Evolutionary conservation across 2,113 vertebrate genomes (phyloP), one percentile per base, ranked within the genome.

Genomic region (Poecilia latipinna): DNA sequence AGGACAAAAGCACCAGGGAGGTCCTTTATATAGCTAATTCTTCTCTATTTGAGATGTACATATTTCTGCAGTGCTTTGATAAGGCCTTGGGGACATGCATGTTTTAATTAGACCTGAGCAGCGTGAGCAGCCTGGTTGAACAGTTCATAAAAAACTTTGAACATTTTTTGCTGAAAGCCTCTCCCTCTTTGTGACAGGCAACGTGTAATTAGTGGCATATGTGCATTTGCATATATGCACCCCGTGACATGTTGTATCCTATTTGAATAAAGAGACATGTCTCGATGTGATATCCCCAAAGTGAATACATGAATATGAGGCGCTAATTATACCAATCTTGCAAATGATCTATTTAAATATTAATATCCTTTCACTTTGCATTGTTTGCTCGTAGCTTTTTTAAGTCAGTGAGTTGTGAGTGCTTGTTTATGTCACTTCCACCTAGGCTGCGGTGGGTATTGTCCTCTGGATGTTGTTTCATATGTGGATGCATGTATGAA

Each of bases 281-380:
- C 92, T 91, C 88, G 82, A 88, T 90, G 91, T 92, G 89, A 92
- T 92, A 92, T 94, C 86, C 88, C 92, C 83, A 82, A 94, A 89
- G 90, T 93, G 92, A 94, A 94, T 94, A 90, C 91, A 95, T 93
- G 92, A 93, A 93, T 94, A 93, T 93, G 93, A 93, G 85, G 65
- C 67, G 70, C 86, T 94, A 94, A 95, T 95, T 94, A 94, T 91
- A 89, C 88, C 90, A 93, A 93, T 94, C 90, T 94, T 92, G 91
- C 90, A 95, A 95, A 95, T 90, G 79, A 94, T 93, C 90, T 93
- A 82, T 91, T 93, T 92, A 93, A 94, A 94, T 93, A 93, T 94
- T 93, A 93, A 94, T 95, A 91, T 88, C 74, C 87, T 89, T 93
- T 91, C 84, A 89, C 86, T 90, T 93, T 93, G 86, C 86, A 91